A percentile compares a stretch with the other conserved stretches of the same genome.
These are phyloP conservation scores for Podarcis raffonei DNA, from an alignment of 2,113 vertebrate species.

Conservation along the genomic window DNA sequence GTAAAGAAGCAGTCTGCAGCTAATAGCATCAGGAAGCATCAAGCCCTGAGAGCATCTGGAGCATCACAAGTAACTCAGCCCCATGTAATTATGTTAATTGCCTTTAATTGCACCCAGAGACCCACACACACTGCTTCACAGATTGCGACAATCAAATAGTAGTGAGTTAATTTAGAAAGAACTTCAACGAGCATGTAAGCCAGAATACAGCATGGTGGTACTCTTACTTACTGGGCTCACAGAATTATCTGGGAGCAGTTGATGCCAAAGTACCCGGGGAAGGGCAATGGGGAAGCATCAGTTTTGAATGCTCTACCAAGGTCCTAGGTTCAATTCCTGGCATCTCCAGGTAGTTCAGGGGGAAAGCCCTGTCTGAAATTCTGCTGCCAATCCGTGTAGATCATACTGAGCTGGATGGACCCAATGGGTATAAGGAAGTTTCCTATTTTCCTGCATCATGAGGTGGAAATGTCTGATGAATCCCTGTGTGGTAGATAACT, in stretches of 20 bases:
- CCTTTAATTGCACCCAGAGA: conserved; percentile 64
- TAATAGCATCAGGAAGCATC: conserved; percentile 34
- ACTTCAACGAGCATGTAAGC: conserved; percentile 35
- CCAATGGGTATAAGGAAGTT: no score
- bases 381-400: no score
- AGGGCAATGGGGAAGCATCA: no score
- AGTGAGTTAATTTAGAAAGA: conserved; percentile 29
- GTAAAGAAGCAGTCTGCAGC: conserved; percentile 3
- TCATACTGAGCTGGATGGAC: no score
- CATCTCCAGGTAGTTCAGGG: no score
- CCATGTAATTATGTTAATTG: conserved; percentile 70
- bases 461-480: background rate
- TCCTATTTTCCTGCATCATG: background rate
- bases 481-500: background rate
- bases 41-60: conserved; percentile 43
- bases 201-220: background rate
- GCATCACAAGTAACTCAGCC: conserved; percentile 42
- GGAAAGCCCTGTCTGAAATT: no score
- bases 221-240: background rate
- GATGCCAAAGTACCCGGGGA: background rate
- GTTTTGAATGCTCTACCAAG: no score
- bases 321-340: no score
- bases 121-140: conserved; percentile 57
- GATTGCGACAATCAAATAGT: conserved; percentile 43
- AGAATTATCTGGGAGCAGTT: background rate